Percentiles rank a stretch among this genome's conserved stretches.
These are phyloP conservation scores for Bettongia penicillata DNA, from an alignment of 2,113 vertebrate species.

Conservation along the genomic window DNA sequence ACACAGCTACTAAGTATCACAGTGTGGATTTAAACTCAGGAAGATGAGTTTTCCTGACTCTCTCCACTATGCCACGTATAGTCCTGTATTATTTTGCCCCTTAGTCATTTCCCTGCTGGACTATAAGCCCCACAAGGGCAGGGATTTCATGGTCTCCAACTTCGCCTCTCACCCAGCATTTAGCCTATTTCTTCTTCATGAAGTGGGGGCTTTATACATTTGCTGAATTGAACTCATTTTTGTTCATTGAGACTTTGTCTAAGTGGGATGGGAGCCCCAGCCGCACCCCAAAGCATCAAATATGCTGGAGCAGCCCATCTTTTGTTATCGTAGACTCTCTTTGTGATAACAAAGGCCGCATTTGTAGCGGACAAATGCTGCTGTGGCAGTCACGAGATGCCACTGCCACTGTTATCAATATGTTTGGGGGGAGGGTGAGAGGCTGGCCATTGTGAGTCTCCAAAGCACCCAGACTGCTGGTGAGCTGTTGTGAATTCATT, in stretches of 20 bases:
- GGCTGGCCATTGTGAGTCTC: slow-evolving; percentile 8
- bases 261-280: slow-evolving; percentile 48
- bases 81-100: background rate
- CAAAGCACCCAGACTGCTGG: slow-evolving; percentile 68
- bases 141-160: background rate
- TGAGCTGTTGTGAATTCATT: slow-evolving; percentile 76
- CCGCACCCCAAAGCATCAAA: background rate
- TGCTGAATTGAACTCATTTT: slow-evolving; percentile 56
- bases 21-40: background rate
- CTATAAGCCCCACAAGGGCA: background rate
- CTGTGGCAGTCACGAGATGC: slow-evolving; percentile 53
- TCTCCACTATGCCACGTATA: background rate
- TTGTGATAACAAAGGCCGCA: slow-evolving; percentile 73
- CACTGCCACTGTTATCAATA: slow-evolving; percentile 62
- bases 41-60: background rate
- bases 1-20: background rate
- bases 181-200: background rate
- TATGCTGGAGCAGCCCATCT: background rate
- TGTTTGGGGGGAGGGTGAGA: slow-evolving; percentile 76
- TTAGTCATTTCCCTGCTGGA: background rate
- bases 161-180: background rate
- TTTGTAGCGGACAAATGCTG: slow-evolving; percentile 73
- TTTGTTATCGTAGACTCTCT: slow-evolving; percentile 47
- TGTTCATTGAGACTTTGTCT: slow-evolving; percentile 49
- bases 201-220: background rate